phyloP scores from a whole-genome alignment of 2,888 invertebrate genomes.

The Agrochola lychnidis region DNA sequence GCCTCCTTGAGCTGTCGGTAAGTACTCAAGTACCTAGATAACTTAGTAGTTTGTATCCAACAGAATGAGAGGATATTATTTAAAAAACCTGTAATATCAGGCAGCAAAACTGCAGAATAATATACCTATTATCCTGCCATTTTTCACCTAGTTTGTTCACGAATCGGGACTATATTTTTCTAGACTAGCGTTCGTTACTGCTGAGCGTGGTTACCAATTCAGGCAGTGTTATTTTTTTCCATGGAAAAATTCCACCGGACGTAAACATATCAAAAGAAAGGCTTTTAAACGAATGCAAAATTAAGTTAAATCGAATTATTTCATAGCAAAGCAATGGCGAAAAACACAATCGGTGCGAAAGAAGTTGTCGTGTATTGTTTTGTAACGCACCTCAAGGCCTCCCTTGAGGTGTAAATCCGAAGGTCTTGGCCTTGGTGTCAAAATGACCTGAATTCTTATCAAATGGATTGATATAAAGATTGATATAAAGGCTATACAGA shows the following conservation, averaged over 20 bases:
- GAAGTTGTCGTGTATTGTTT: conserved; percentile 54
- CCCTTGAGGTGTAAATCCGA: conserved; percentile 37
- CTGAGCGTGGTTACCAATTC: background rate
- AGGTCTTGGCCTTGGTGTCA: conserved; percentile 62
- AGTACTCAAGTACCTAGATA: background rate
- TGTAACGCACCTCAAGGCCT: conserved; percentile 61
- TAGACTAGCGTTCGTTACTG: too few relatives aligned
- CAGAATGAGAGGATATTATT: background rate
- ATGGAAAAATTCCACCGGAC: background rate
- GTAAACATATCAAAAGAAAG: background rate
- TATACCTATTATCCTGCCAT: too few relatives aligned
- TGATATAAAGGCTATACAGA: conserved; percentile 34
- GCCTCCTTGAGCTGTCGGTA: background rate
- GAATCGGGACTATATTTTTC: too few relatives aligned
- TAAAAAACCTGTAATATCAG: background rate
- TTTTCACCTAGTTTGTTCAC: background rate
- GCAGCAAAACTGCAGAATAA: background rate
- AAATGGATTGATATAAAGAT: conserved; percentile 56
- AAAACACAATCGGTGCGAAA: conserved; percentile 24
- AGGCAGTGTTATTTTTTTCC: background rate
- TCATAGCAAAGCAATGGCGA: background rate
- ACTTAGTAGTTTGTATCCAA: background rate
- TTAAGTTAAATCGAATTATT: background rate
- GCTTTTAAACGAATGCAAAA: background rate
- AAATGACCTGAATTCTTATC: conserved; percentile 58